These are phyloP conservation scores for Tenrec ecaudatus DNA, from an alignment of 2,113 vertebrate species.

Conservation along the genomic window DNA sequence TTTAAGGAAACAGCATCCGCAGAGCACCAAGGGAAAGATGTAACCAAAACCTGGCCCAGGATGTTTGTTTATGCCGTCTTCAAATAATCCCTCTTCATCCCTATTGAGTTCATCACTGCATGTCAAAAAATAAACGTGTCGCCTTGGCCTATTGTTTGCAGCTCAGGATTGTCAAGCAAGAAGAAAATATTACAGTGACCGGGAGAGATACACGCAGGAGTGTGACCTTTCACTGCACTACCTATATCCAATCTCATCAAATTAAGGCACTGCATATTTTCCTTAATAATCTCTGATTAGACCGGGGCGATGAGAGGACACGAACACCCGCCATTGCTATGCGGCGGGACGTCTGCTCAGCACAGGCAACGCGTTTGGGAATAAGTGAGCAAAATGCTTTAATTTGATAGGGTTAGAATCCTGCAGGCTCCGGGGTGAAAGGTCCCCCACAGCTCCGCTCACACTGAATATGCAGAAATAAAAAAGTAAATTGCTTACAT, in stretches of 20 bases:
- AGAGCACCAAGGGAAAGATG: conserved; percentile 52
- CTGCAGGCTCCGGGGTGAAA: conserved; percentile 97
- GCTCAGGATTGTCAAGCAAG: conserved; percentile 87
- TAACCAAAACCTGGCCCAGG: conserved; percentile 80
- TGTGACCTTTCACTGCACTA: conserved; percentile 98
- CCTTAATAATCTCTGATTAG: conserved; percentile 99
- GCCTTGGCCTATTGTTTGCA: conserved; percentile 97
- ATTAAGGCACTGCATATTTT: conserved; percentile 99
- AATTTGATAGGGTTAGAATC: conserved; percentile 99
- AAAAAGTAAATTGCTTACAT: conserved; percentile 99
- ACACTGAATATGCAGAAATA: conserved; percentile 99
- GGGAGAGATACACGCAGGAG: conserved; percentile 95
- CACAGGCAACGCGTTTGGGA: conserved; percentile 96
- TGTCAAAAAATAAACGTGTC: conserved; percentile 92
- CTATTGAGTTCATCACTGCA: conserved; percentile 85
- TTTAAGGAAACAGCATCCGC: conserved; percentile 27
- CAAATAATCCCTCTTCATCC: conserved; percentile 90
- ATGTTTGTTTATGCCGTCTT: conserved; percentile 89
- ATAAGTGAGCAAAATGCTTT: conserved; percentile 99
- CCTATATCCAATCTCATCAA: conserved; percentile 99
- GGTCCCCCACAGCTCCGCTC: conserved; percentile 97
- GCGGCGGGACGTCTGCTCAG: conserved; percentile 98
- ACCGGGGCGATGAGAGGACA: conserved; percentile 96
- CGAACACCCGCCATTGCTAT: conserved; percentile 97
- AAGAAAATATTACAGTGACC: conserved; percentile 88